A percentile compares a stretch with the other conserved stretches of the same genome.
These are phyloP conservation scores for Pristionchus arcanus DNA, from an alignment of 2,888 invertebrate species.

Conservation along the genomic window DNA sequence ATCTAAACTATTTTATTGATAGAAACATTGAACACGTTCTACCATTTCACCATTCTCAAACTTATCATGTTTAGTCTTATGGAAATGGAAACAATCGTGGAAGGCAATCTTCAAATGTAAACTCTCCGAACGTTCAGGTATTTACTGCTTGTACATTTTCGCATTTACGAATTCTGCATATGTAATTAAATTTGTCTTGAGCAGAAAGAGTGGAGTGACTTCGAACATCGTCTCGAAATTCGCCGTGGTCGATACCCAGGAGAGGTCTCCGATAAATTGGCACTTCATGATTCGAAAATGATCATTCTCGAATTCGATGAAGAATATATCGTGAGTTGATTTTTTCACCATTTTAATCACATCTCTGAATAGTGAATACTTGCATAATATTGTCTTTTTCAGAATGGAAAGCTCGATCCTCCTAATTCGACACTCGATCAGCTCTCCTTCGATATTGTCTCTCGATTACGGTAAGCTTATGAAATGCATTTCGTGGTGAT, in stretches of 20 bases:
- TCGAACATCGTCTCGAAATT: constrained; percentile 6
- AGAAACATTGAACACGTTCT: too few relatives aligned
- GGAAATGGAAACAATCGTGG: background rate
- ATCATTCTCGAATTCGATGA: constrained; percentile 2
- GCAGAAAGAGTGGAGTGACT: background rate
- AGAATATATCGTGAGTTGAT: background rate
- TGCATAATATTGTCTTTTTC: too few relatives aligned
- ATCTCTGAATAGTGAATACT: too few relatives aligned
- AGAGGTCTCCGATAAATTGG: background rate
- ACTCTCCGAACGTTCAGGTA: background rate
- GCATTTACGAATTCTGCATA: too few relatives aligned
- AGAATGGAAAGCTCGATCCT: background rate
- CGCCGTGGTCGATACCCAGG: constrained; percentile 17
- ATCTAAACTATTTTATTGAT: too few relatives aligned
- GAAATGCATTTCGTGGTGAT: too few relatives aligned
- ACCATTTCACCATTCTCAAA: too few relatives aligned
- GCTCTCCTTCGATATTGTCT: background rate
- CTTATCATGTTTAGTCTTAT: background rate
- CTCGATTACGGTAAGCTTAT: background rate
- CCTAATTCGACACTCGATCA: background rate
- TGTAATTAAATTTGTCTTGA: background rate
- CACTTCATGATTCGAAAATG: background rate
- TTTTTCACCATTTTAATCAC: background rate
- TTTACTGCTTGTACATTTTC: background rate
- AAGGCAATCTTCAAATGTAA: background rate